Evolutionary conservation across 2,113 vertebrate genomes (phyloP), one percentile per base, ranked within the genome.

Genomic region (Petromus typicus): DNA sequence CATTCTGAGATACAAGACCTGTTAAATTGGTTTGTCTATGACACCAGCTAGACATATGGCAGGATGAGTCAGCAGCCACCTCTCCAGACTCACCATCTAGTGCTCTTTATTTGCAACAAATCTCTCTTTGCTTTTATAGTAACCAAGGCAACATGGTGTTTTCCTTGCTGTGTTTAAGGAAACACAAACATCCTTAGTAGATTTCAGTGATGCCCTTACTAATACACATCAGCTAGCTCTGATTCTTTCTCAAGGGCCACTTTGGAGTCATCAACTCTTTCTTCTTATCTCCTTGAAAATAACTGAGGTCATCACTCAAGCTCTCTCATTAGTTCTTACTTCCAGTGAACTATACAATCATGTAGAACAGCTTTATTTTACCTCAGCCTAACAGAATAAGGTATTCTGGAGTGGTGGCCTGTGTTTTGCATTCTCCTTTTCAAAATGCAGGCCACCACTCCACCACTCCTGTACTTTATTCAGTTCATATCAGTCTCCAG

Each of bases 151-250:
- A 90, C 9, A 80, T 34, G 0, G 4, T 45, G 30, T 80, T 51
- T 94, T 90, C 64, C 54, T 13, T 93, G 78, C 5, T 63, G 17
- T 40, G 12, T 88, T 89, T 88, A 66, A 57, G 22, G 93, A 90
- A 82, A 89, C 11, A 40, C 80, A 59, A 54, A 80, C 2, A 4
- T 45, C 48, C 79, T 67, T 7, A 2, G 25, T 67, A 54, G 14
- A 61, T 67, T 81, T 92, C 43, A 57, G 48, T 59, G 51, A 2
- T 83, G 86, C 90, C 92, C 37, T 90, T 10, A 82, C 32, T 57
- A 64, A 59, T 7, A 75, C 14, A 37, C 0, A n/a, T 57, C 48
- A 34, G 45, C 27, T 11, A 59, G 7, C 4, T 37, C 86, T 87
- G 45, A 81, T 13, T 37, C 0, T 82, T 66, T 22, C 76, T 59